Percentiles rank a stretch among this genome's conserved stretches.
Conservation (phyloP, 2,888 invertebrate genomes). For the Tetranychus truncatus region DNA sequence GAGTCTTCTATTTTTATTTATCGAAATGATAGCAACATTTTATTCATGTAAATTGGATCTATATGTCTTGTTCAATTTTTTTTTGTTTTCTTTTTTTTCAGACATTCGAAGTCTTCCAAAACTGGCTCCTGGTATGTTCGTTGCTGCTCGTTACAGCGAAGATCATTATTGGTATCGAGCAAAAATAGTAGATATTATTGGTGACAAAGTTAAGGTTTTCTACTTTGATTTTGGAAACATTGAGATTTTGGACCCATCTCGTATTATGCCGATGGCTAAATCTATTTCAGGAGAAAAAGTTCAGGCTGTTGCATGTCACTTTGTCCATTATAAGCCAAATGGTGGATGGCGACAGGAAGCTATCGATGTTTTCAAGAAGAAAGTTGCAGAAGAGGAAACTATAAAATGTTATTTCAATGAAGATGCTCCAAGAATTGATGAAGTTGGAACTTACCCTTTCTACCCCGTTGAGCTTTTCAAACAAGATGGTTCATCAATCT, state of each 20-base stretch:
- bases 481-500: too few relatives aligned
- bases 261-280: background rate
- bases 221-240: background rate
- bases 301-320: background rate
- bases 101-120: background rate
- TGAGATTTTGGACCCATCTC: background rate
- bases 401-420: background rate
- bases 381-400: background rate
- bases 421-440: background rate
- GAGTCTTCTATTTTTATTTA: background rate
- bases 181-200: background rate
- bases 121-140: background rate
- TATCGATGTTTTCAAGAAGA: background rate
- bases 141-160: background rate
- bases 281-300: background rate
- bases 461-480: background rate
- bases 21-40: background rate
- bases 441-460: background rate
- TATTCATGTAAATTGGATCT: too few relatives aligned
- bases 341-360: background rate
- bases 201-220: background rate
- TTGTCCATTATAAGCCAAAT: background rate
- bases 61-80: background rate
- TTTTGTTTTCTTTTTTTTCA: background rate
- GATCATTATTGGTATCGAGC: background rate